These are phyloP conservation scores for Resseliella maxima DNA, from an alignment of 2,888 invertebrate species.

Conservation along the genomic window DNA sequence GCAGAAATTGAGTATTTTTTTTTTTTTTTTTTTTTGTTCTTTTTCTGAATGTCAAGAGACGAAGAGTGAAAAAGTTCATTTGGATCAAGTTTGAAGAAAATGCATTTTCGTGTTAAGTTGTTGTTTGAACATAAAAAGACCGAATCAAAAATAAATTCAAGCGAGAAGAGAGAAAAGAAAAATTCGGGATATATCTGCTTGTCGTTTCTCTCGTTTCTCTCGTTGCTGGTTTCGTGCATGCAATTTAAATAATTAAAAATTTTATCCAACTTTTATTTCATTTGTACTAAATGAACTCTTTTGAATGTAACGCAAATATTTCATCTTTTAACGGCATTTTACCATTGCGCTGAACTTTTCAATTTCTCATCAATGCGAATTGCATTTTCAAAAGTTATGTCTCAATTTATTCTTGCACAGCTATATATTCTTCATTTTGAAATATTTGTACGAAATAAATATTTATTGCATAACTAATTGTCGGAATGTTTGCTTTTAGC, in stretches of 20 bases:
- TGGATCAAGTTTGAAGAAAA: neutral
- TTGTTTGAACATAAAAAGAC: no score
- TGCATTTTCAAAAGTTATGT: neutral
- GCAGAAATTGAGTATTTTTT: neutral
- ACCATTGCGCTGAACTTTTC: neutral
- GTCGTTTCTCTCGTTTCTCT: neutral
- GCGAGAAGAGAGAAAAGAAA: neutral
- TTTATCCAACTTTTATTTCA: neutral
- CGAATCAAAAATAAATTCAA: no score
- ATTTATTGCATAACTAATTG: constrained; percentile 53
- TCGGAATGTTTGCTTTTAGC: neutral
- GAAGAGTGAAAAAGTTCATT: neutral
- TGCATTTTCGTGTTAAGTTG: neutral
- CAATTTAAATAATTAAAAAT: neutral
- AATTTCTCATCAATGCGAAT: neutral
- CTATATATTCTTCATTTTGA: neutral
- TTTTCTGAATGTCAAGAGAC: neutral
- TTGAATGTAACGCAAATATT: no score
- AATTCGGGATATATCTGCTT: neutral
- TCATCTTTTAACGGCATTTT: neutral
- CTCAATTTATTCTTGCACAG: neutral
- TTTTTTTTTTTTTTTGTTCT: neutral
- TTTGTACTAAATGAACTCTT: neutral
- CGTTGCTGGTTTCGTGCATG: neutral
- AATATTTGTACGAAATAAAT: constrained; percentile 19